Evolutionary conservation across 2,888 invertebrate species (phyloP).

Genomic region (Caenorhabditis virilis): DNA sequence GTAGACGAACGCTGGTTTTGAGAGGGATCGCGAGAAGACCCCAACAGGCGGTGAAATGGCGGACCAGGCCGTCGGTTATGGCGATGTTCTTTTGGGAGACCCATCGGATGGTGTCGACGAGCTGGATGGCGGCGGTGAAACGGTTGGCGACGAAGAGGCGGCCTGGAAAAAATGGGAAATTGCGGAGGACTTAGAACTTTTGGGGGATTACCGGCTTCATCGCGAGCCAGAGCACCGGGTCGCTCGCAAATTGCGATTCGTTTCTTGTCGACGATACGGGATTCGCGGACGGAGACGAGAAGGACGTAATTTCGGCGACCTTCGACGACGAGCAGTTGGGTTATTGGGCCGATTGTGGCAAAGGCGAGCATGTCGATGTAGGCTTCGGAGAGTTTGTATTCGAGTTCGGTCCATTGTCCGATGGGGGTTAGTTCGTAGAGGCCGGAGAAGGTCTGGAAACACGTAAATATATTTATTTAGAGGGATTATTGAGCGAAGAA

Average conservation of each 20-base stretch:
- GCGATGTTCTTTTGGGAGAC: conserved; percentile 44
- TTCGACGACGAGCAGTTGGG: conserved; percentile 50
- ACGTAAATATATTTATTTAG: too few relatives aligned
- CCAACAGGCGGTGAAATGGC: conserved; percentile 47
- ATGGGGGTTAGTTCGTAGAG: conserved; percentile 49
- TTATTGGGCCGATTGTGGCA: conserved; percentile 53
- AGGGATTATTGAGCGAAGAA: too few relatives aligned
- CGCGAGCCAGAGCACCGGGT: conserved; percentile 46
- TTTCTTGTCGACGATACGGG: conserved; percentile 40
- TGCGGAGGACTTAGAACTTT: conserved; percentile 9
- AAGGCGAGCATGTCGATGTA: conserved; percentile 51
- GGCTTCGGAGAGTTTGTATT: conserved; percentile 51
- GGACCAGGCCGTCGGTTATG: conserved; percentile 39
- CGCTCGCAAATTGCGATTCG: conserved; percentile 50
- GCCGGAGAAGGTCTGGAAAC: conserved; percentile 48
- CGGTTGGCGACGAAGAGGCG: conserved; percentile 52
- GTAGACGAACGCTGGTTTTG: conserved; percentile 37
- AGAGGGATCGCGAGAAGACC: conserved; percentile 50
- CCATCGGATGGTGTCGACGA: conserved; percentile 53
- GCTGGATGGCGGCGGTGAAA: conserved; percentile 34
- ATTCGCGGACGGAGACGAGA: conserved; percentile 44
- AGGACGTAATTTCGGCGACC: conserved; percentile 49
- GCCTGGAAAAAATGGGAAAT: too few relatives aligned
- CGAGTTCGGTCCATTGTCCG: conserved; percentile 52
- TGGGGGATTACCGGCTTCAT: conserved; percentile 44